These are phyloP conservation scores for Caenorhabditis imperialis DNA, from an alignment of 2,888 invertebrate species.

Conservation along the genomic window DNA sequence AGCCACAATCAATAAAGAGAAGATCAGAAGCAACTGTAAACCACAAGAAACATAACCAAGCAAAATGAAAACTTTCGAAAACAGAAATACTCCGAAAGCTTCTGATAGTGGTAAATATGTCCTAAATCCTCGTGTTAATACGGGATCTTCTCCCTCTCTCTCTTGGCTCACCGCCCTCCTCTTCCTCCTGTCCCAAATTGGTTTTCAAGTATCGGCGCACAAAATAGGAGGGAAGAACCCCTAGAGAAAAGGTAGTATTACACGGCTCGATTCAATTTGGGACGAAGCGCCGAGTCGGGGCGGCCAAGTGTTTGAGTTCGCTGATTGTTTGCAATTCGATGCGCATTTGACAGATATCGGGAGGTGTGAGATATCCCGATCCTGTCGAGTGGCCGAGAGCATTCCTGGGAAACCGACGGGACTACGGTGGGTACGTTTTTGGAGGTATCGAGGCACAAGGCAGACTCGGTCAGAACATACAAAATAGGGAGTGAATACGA, in stretches of 20 bases:
- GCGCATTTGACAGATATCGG: slow-evolving; percentile 46
- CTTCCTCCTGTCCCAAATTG: slow-evolving; percentile 35
- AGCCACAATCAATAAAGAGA: no score
- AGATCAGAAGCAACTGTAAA: no score
- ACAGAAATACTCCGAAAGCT: no score
- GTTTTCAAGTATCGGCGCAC: slow-evolving; percentile 47
- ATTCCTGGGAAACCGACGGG: no score
- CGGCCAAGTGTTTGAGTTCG: slow-evolving; percentile 39
- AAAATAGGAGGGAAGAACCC: slow-evolving; percentile 8
- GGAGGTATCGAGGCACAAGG: no score
- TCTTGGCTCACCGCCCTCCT: slow-evolving; percentile 3
- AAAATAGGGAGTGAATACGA: no score
- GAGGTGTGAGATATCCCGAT: slow-evolving; percentile 2
- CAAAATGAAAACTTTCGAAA: no score
- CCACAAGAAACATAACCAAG: no score
- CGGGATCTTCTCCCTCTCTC: slow-evolving; percentile 1
- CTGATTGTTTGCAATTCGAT: slow-evolving; percentile 45
- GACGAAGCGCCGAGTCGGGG: slow-evolving; percentile 9
- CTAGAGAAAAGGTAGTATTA: slow-evolving; percentile 33
- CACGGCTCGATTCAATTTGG: slow-evolving; percentile 45
- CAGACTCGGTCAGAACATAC: no score
- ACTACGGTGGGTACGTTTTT: slow-evolving; percentile 17
- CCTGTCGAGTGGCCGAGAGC: slow-evolving; percentile 1
- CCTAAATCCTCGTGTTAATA: slow-evolving; percentile 1
- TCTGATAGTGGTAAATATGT: no score